Conservation (phyloP, 2,113 vertebrate genomes). For the Thalassoma bifasciatum region DNA sequence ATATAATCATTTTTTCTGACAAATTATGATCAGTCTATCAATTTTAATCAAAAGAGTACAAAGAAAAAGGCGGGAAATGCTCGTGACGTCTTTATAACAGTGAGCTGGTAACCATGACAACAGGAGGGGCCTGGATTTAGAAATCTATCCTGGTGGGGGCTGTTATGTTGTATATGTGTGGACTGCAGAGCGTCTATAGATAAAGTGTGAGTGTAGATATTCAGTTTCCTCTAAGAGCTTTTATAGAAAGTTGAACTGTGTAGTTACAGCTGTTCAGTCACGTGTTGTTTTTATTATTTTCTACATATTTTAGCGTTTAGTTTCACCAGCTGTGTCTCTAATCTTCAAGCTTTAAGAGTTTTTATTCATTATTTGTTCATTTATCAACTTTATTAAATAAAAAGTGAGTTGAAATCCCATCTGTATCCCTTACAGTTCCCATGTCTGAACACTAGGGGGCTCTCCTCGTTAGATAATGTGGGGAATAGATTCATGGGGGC, state of each 20-base stretch:
- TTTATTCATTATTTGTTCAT: no score
- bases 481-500: neutral
- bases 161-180: neutral
- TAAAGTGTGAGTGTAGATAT: neutral
- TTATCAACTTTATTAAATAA: neutral
- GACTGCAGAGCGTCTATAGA: neutral
- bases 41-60: neutral
- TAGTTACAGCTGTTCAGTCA: constrained; percentile 25
- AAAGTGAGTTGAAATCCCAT: neutral
- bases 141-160: neutral
- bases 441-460: constrained; percentile 55
- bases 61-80: neutral
- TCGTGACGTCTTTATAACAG: neutral
- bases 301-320: neutral
- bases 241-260: constrained; percentile 7
- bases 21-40: neutral
- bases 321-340: neutral
- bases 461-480: constrained; percentile 25
- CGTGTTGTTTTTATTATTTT: neutral
- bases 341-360: neutral
- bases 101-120: constrained; percentile 44
- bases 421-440: neutral
- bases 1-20: constrained; percentile 14
- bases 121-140: neutral
- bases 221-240: neutral